These are phyloP conservation scores for Phortica okadai DNA, from an alignment of 2,888 invertebrate genomes.

Conservation along the genomic window DNA sequence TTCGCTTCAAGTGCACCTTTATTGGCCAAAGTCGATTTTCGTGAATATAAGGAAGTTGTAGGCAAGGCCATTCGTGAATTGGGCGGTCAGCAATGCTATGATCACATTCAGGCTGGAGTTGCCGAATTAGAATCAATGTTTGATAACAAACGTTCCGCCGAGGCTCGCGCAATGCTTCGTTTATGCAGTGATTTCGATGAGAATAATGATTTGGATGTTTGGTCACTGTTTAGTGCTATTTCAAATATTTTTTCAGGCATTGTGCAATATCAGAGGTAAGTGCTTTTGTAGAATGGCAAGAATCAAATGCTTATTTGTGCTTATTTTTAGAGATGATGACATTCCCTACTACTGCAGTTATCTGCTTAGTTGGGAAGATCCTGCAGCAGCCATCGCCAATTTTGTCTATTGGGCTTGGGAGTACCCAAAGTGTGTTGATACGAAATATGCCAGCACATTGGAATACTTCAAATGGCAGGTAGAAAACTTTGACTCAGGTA, in stretches of 20 bases:
- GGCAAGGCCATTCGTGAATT: slow-evolving; percentile 65
- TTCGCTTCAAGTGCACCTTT: slow-evolving; percentile 83
- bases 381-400: slow-evolving; percentile 64
- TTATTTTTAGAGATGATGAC: slow-evolving; percentile 52
- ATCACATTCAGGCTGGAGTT: slow-evolving; percentile 71
- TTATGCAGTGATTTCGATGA: slow-evolving; percentile 71
- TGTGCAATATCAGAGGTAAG: slow-evolving; percentile 71
- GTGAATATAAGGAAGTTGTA: slow-evolving; percentile 75
- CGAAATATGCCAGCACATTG: slow-evolving; percentile 58
- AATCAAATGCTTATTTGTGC: background rate
- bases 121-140: slow-evolving; percentile 69
- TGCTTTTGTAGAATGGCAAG: background rate
- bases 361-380: slow-evolving; percentile 59
- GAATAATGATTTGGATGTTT: slow-evolving; percentile 68
- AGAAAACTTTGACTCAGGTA: slow-evolving; percentile 39
- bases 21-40: slow-evolving; percentile 80
- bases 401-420: slow-evolving; percentile 52
- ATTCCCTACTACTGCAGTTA: slow-evolving; percentile 58
- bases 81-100: slow-evolving; percentile 71
- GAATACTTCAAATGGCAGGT: slow-evolving; percentile 51
- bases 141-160: slow-evolving; percentile 58
- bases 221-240: slow-evolving; percentile 69
- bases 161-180: slow-evolving; percentile 68
- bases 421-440: slow-evolving; percentile 58
- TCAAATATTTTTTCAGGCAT: slow-evolving; percentile 68